Percentiles rank a stretch among this genome's conserved stretches.
Evolutionary conservation across 2,888 invertebrate genomes (phyloP).

Genomic region (Chesias legatella): DNA sequence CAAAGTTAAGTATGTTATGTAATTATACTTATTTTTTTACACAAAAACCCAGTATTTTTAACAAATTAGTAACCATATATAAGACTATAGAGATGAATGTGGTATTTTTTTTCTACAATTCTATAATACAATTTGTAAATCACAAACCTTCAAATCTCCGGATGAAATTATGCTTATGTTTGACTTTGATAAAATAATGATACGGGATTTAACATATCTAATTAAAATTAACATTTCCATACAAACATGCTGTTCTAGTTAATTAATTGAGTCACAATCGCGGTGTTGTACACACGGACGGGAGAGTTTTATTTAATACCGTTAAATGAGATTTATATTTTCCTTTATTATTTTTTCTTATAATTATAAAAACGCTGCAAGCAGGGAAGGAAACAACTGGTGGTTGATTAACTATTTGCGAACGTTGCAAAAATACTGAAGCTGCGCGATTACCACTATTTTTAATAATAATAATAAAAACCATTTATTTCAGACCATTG

Average conservation of each 20-base stretch:
- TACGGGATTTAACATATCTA: constrained; percentile 12
- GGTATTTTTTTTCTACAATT: too few species aligned
- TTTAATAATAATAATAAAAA: too few species aligned
- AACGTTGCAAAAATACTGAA: too few species aligned
- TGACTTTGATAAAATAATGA: constrained; percentile 9
- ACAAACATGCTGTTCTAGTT: constrained; percentile 11
- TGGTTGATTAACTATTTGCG: too few species aligned
- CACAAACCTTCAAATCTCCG: constrained; percentile 2
- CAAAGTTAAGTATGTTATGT: too few species aligned
- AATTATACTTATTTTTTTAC: too few species aligned
- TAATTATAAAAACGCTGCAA: constrained; percentile 18
- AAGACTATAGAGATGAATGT: too few species aligned
- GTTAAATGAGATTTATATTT: constrained; percentile 26
- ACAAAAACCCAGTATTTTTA: too few species aligned
- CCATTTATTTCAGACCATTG: too few species aligned
- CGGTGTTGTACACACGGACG: constrained; percentile 19
- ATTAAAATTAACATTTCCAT: constrained; percentile 13
- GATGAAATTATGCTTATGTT: constrained; percentile 11
- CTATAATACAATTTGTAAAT: too few species aligned
- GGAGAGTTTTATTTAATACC: constrained; percentile 24
- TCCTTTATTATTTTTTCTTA: constrained; percentile 24
- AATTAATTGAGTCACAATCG: constrained; percentile 23
- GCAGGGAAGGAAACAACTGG: not conserved
- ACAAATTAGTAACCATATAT: too few species aligned
- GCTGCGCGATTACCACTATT: too few species aligned